Conservation (phyloP, 2,113 vertebrate species). For the Verasper variegatus region DNA sequence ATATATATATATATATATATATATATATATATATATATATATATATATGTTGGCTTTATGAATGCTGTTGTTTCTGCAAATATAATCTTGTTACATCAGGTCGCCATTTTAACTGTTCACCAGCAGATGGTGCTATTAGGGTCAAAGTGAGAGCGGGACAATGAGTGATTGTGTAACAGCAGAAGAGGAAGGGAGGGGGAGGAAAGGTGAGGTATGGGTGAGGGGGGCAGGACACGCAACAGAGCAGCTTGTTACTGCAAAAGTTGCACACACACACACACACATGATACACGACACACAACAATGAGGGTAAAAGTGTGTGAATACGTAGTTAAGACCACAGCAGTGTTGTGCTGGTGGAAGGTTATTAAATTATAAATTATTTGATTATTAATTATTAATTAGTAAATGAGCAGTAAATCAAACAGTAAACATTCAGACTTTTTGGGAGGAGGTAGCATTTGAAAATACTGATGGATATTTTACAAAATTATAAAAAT, state of each 20-base stretch:
- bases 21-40: no score
- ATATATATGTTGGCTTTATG: no score
- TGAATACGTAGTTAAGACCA: no score
- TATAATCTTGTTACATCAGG: background rate
- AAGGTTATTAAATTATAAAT: no score
- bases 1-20: no score
- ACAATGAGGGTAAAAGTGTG: background rate
- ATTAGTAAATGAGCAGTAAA: no score
- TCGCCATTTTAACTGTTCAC: background rate
- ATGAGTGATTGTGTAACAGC: constrained; percentile 17
- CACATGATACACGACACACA: background rate
- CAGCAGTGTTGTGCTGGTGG: no score
- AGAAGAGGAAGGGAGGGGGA: background rate
- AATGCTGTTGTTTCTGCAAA: no score
- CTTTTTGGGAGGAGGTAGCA: background rate
- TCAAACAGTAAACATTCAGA: no score
- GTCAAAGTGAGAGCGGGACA: background rate
- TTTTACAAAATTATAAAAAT: background rate
- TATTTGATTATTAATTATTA: no score
- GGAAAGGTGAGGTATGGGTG: no score
- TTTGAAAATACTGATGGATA: no score
- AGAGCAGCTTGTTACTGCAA: background rate
- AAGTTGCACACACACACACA: background rate
- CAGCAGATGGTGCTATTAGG: constrained; percentile 39
- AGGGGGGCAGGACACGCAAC: background rate